Evolutionary conservation across 2,888 invertebrate genomes (phyloP), one percentile per base, ranked within the genome.

Genomic region (Callinectes sapidus): DNA sequence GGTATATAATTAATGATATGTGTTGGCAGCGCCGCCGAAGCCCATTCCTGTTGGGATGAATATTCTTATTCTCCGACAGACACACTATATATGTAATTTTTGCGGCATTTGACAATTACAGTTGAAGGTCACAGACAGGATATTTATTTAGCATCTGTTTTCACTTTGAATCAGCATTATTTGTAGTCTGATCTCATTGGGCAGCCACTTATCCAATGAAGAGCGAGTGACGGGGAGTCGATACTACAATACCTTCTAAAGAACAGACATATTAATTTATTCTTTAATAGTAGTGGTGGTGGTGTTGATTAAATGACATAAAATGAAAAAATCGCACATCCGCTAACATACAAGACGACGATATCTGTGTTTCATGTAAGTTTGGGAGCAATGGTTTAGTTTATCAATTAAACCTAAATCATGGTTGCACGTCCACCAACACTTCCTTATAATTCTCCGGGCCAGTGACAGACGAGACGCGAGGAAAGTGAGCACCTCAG

Each of bases 321-420:
- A 71, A 2, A 23, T 81, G 13, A 71, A 5, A 81, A 35, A 81
- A 81, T 35, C 16, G 35, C 35, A 81, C 81, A 35, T 35, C 35
- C 81, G 32, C 81, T 81, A 35, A 81, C 35, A 81, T 71, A 28
- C 81, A 35, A 81, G 32, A 35, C 81, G 81, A 81, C 32, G 81
- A 81, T 81, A 81, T 81, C 32, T 81, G 81, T 81, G 81, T 81
- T 81, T 81, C 81, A 81, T 35, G 16, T 81, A 28, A 35, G 81
- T 81, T 81, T 32, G 35, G 16, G 81, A 81, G 81, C 35, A 81
- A 35, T 81, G 81, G 35, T 35, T 14, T 32, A 81, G 32, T 81
- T 81, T 71, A 32, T 81, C 71, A 16, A 81, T 81, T 81, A 32
- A 81, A 81, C 81, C 77, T 81, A 81, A 81, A 81, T 32, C 35